Evolutionary conservation across 2,113 vertebrate genomes (phyloP), one percentile per base, ranked within the genome.

Genomic region (Piaya cayana): DNA sequence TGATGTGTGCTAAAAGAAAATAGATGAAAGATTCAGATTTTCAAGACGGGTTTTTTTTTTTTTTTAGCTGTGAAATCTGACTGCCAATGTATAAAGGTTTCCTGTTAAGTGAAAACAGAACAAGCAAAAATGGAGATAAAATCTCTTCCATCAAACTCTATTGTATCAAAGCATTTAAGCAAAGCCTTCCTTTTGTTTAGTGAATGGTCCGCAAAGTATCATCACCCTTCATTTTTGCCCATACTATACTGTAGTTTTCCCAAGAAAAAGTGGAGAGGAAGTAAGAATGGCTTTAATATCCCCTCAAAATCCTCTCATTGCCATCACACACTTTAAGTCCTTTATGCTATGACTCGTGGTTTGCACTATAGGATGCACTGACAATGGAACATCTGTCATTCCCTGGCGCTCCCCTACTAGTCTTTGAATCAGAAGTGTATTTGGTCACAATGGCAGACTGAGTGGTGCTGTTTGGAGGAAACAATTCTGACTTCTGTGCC

Each of bases 21-120:
- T 70, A 92, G 86, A 97, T 96, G 49, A 97, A 96, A 96, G 87
- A 39, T 56, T 53, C 47, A 77, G 23, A 86, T 91, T 94, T 97
- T 92, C 80, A 82, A 87, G 85, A 84, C 64, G 92, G 67, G 81
- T 92, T 79, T 55, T 79, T 69, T 83, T 87, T 91, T 93, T 96
- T 78, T 93, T 96, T 78, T 60, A 82, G 65, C 86, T 92, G 60
- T 69, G 82, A 91, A 86, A 91, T 92, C 79, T 91, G 53, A 59
- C 90, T 96, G 55, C 70, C 88, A 58, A 26, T 84, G 89, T 86
- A 90, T 90, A 93, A 93, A 95, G 64, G 88, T 94, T 84, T 93
- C 88, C 59, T 93, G 77, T 86, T 92, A 92, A 86, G 39, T 83
- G 92, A 83, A 74, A 92, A 83, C 64, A 80, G 93, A 68, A 67